A percentile compares a stretch with the other conserved stretches of the same genome.
These are phyloP conservation scores for Athripsodes cinereus DNA, from an alignment of 2,888 invertebrate species.

Conservation along the genomic window DNA sequence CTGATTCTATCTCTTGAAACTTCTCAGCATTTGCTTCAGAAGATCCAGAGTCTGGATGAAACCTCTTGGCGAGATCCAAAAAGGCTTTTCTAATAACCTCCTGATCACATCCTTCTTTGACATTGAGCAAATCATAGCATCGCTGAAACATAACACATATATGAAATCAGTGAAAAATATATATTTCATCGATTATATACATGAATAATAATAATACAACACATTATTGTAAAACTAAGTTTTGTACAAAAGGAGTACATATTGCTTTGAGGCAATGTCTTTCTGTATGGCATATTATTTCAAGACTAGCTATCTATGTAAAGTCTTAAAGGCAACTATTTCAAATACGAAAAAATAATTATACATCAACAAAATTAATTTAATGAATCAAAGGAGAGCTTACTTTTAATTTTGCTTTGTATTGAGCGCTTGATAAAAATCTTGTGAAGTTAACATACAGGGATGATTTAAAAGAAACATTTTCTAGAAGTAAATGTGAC, in stretches of 20 bases:
- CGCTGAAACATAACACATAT: slow-evolving; percentile 44
- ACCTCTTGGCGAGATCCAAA: slow-evolving; percentile 68
- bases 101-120: slow-evolving; percentile 63
- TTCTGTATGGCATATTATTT: too few relatives aligned
- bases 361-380: neutral
- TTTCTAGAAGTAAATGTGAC: neutral
- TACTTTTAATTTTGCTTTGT: slow-evolving; percentile 11
- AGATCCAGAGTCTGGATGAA: slow-evolving; percentile 77
- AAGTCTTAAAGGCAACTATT: too few relatives aligned
- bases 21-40: slow-evolving; percentile 64
- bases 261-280: too few relatives aligned
- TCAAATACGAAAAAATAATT: neutral
- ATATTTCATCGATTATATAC: too few relatives aligned
- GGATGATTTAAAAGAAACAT: neutral
- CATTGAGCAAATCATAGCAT: slow-evolving; percentile 60
- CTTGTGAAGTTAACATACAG: neutral
- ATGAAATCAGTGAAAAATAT: neutral
- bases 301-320: too few relatives aligned
- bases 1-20: slow-evolving; percentile 70
- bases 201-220: too few relatives aligned
- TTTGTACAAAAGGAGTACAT: too few relatives aligned
- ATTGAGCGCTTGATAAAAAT: slow-evolving; percentile 7
- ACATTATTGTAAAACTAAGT: too few relatives aligned
- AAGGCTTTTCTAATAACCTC: slow-evolving; percentile 67
- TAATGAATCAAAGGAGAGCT: neutral